Evolutionary conservation across 2,113 vertebrate species (phyloP).

Genomic region (Felis chaus): DNA sequence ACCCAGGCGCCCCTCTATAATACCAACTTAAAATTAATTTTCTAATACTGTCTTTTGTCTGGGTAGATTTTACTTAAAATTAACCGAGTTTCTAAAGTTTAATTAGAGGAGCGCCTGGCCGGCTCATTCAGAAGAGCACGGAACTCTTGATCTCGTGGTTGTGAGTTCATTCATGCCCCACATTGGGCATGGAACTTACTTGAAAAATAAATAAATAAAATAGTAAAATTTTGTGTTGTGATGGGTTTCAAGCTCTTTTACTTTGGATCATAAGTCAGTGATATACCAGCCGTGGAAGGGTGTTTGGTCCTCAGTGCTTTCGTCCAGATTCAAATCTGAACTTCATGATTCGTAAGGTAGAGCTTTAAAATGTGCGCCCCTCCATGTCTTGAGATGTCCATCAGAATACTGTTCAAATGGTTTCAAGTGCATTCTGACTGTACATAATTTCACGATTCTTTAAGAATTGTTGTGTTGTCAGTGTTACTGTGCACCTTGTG

Average conservation of each 20-base stretch:
- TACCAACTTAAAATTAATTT: not conserved
- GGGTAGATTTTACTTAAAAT: conserved; percentile 20
- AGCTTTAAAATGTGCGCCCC: not conserved
- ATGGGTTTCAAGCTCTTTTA: not conserved
- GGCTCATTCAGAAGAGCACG: not conserved
- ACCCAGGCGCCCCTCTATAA: too few species aligned
- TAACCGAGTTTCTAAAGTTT: conserved; percentile 35
- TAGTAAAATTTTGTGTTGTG: not conserved
- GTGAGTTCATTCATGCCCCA: not conserved
- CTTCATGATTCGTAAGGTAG: not conserved
- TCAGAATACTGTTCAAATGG: not conserved
- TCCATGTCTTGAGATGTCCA: not conserved
- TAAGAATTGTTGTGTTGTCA: not conserved
- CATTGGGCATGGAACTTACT: too few species aligned
- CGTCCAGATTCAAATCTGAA: not conserved
- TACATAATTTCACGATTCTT: not conserved
- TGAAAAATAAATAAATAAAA: not conserved
- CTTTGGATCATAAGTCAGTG: not conserved
- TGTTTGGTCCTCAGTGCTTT: not conserved
- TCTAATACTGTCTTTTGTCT: not conserved
- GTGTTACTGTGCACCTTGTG: not conserved
- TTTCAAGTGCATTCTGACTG: not conserved
- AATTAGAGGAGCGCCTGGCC: not conserved
- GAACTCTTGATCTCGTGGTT: not conserved
- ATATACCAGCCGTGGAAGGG: not conserved